Evolutionary conservation across 2,113 vertebrate genomes (phyloP).

Genomic region (Seriola dumerili): DNA sequence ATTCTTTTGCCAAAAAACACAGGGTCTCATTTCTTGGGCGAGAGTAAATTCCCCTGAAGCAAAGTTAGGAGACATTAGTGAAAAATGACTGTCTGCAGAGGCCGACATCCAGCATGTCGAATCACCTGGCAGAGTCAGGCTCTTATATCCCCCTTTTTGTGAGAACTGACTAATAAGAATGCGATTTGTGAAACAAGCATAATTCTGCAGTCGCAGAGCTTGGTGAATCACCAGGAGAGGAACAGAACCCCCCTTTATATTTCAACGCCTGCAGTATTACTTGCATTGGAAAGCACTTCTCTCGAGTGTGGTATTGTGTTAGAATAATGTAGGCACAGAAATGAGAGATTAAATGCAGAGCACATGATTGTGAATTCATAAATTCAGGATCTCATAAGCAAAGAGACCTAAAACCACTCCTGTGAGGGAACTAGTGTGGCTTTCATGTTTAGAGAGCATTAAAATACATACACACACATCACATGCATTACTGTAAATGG

Average conservation of each 20-base stretch:
- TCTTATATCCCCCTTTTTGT: not conserved
- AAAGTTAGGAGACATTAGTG: constrained; percentile 6
- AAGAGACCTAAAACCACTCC: not conserved
- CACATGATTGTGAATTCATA: constrained; percentile 14
- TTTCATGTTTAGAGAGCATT: not conserved
- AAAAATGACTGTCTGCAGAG: constrained; percentile 12
- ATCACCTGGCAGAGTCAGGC: not conserved
- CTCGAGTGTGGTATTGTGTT: constrained; percentile 13
- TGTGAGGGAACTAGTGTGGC: not conserved
- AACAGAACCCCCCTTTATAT: not conserved
- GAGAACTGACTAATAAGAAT: constrained; percentile 4
- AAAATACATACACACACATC: not conserved
- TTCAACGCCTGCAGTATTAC: not conserved
- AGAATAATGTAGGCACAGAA: constrained; percentile 1
- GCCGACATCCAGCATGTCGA: not conserved
- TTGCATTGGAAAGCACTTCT: constrained; percentile 2
- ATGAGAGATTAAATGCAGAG: not conserved
- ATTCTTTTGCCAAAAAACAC: constrained; percentile 25
- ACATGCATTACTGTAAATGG: not conserved
- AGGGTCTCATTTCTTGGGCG: not conserved
- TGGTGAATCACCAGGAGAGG: constrained; percentile 3
- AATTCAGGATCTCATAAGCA: not conserved
- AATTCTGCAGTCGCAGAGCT: not conserved
- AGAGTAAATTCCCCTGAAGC: not conserved
- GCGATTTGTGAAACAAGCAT: not conserved